A percentile compares a stretch with the other conserved stretches of the same genome.
These are phyloP conservation scores for Myrmophylax atrothorax DNA, from an alignment of 2,113 vertebrate genomes.

Conservation along the genomic window DNA sequence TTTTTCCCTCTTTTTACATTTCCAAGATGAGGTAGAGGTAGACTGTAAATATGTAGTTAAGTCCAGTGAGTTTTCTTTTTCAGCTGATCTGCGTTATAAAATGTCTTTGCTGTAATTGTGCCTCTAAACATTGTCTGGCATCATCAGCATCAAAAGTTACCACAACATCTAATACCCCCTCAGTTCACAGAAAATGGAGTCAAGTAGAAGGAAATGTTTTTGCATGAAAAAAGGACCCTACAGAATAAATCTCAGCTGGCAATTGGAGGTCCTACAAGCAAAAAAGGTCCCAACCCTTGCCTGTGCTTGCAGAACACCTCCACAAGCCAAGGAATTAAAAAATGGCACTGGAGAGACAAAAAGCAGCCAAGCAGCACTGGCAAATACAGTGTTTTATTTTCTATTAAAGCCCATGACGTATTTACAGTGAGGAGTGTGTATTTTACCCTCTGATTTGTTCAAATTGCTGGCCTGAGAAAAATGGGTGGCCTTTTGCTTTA, in stretches of 20 bases:
- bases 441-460: conserved; percentile 59
- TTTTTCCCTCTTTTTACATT: conserved; percentile 2
- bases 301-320: neutral
- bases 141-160: conserved; percentile 54
- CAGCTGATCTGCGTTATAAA: neutral
- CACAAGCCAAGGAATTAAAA: neutral
- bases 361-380: neutral
- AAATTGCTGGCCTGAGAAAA: conserved; percentile 56
- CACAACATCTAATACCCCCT: conserved; percentile 3
- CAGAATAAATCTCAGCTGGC: neutral
- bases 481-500: conserved; percentile 56
- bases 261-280: neutral
- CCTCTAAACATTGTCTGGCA: conserved; percentile 66
- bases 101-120: conserved; percentile 49
- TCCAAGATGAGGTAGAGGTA: neutral
- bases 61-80: conserved; percentile 15
- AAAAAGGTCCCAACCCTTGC: neutral
- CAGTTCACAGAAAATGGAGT: conserved; percentile 35
- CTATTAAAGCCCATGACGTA: conserved; percentile 13
- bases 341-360: neutral
- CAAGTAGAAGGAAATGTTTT: conserved; percentile 17
- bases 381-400: conserved; percentile 42
- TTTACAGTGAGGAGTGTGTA: conserved; percentile 53
- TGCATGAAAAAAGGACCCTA: neutral
- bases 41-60: conserved; percentile 25